Percentiles rank a stretch among this genome's conserved stretches.
phyloP scores from a whole-genome alignment of 2,888 invertebrate genomes.

The Himalopsyche kuldschensis region DNA sequence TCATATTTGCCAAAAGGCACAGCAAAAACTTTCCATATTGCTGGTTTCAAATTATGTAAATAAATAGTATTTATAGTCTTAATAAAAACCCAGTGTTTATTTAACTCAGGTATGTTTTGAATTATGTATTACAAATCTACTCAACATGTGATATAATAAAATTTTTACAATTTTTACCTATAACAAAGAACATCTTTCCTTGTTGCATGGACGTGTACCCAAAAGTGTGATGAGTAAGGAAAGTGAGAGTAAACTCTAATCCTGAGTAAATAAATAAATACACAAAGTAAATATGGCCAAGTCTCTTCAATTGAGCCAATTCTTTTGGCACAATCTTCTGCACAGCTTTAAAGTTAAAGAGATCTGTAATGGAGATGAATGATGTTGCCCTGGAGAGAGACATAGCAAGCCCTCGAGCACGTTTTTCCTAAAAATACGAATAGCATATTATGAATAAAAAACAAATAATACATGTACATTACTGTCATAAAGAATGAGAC shows the following conservation, averaged over 20 bases:
- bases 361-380: slow-evolving; percentile 54
- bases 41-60: too few species aligned
- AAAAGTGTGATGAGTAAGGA: slow-evolving; percentile 91
- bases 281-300: slow-evolving; percentile 82
- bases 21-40: too few species aligned
- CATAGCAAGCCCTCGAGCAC: slow-evolving; percentile 68
- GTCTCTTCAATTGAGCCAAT: slow-evolving; percentile 62
- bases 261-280: slow-evolving; percentile 95
- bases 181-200: slow-evolving; percentile 95
- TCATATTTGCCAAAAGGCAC: too few species aligned
- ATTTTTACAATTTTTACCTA: slow-evolving; percentile 65
- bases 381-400: slow-evolving; percentile 67
- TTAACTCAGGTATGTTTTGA: too few species aligned
- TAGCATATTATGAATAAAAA: slow-evolving; percentile 15
- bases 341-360: slow-evolving; percentile 68
- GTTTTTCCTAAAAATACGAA: slow-evolving; percentile 61
- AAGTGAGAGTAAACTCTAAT: slow-evolving; percentile 95
- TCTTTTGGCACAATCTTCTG: slow-evolving; percentile 62
- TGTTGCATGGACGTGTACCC: slow-evolving; percentile 93
- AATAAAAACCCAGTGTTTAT: too few species aligned
- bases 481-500: too few species aligned
- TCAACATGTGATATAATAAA: background rate
- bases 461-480: background rate
- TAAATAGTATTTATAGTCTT: too few species aligned
- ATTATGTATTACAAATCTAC: too few species aligned